Percentiles rank a stretch among this genome's conserved stretches.
phyloP scores from a whole-genome alignment of 2,113 vertebrate genomes.

The Gambusia affinis region DNA sequence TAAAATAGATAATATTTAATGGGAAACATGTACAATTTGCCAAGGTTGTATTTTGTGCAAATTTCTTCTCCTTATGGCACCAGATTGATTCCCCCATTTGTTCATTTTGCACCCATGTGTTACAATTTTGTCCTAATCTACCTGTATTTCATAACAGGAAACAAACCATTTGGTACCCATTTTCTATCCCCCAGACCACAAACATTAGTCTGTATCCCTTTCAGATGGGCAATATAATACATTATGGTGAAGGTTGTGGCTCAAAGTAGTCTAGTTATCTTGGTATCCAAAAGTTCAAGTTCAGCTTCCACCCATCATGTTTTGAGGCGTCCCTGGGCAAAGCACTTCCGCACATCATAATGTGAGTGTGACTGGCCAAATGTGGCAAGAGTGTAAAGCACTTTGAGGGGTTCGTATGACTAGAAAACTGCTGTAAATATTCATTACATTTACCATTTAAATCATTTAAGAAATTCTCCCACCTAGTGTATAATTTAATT shows the following conservation, averaged over 20 bases:
- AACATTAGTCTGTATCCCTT: background rate
- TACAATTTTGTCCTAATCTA: background rate
- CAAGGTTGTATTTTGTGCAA: background rate
- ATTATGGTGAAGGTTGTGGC: no score
- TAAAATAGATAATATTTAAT: background rate
- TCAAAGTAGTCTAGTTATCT: no score
- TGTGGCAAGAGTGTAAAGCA: no score
- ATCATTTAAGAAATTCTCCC: background rate
- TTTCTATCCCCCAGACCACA: background rate
- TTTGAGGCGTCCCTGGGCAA: no score
- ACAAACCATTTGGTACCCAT: background rate
- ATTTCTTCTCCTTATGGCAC: background rate
- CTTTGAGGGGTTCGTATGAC: no score
- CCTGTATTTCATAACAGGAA: background rate
- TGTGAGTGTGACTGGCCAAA: no score
- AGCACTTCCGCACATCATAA: no score
- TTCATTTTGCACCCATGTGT: background rate
- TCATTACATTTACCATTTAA: background rate
- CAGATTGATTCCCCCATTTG: background rate
- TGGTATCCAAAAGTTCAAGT: no score
- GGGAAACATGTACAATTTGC: background rate
- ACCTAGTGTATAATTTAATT: background rate
- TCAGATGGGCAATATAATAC: background rate
- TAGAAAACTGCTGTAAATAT: no score
- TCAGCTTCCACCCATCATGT: no score